phyloP scores from a whole-genome alignment of 2,888 invertebrate species.

The Nebria salina region DNA sequence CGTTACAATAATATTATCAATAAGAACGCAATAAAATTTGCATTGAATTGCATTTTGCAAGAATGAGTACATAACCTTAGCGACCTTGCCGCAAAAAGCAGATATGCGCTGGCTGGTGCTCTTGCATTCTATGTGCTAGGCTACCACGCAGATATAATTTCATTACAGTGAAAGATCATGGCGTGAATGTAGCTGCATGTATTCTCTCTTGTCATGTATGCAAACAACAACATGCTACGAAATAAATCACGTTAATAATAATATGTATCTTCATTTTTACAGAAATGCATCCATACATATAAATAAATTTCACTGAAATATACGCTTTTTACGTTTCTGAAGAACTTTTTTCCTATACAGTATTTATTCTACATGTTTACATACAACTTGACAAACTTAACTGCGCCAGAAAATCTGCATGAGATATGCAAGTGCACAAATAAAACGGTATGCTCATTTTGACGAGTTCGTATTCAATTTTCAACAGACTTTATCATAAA shows the following conservation, averaged over 20 bases:
- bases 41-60: background rate
- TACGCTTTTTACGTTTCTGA: background rate
- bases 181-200: background rate
- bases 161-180: background rate
- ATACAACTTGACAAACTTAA: background rate
- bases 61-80: background rate
- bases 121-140: background rate
- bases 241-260: background rate
- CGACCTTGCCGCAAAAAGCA: background rate
- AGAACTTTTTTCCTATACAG: background rate
- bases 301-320: background rate
- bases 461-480: no score
- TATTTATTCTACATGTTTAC: background rate
- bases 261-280: background rate
- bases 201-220: background rate
- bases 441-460: no score
- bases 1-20: background rate
- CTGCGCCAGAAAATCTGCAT: no score
- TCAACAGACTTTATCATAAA: no score
- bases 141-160: slow-evolving; percentile 1
- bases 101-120: background rate
- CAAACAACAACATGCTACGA: background rate
- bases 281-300: background rate
- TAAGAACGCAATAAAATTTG: background rate
- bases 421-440: background rate